Evolutionary conservation across 2,113 vertebrate species (phyloP), one percentile per base, ranked within the genome.

Genomic region (rat (Rattus norvegicus)): DNA sequence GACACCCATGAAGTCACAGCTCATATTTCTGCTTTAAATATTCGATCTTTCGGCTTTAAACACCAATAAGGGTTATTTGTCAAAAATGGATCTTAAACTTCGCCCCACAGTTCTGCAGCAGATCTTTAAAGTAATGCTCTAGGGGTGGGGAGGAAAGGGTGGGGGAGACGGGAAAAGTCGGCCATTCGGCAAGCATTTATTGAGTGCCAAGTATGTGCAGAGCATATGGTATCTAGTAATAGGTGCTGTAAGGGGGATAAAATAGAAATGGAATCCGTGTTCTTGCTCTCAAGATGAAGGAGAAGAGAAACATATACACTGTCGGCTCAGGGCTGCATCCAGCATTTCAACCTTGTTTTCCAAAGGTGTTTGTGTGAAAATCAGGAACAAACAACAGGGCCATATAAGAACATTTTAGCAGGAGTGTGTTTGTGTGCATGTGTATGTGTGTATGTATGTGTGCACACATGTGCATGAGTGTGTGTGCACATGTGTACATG

Each of bases 21-120:
- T 98, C 98, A 98, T 97, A 98, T 98, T 98, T 98, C 98, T 95
- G 73, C 96, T 96, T 95, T 97, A 97, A 97, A 98, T 98, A 97
- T 97, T 97, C 94, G 28, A 97, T 98, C 97, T 97, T 98, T 98
- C 97, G 98, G 89, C 96, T 98, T 97, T 97, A 97, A 97, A 98
- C 92, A 96, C 95, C 96, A 97, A 93, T 95, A 98, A 97, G 95
- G 95, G 91, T 97, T 97, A 98, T 98, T 98, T 98, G 97, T 98
- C 98, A 98, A 98, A 98, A 95, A 96, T 0, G 77, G 92, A 97
- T 97, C 97, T 97, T 97, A 97, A 97, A 96, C 96, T 94, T 98
- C 33, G 12, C 79, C 95, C 97, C 81, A 76, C 85, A 93, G 93
- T 93, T 97, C 93, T 87, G 86, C 61, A 87, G 81, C 81, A 59